Conservation (phyloP, 2,113 vertebrate genomes). For the Platysternon megacephalum region DNA sequence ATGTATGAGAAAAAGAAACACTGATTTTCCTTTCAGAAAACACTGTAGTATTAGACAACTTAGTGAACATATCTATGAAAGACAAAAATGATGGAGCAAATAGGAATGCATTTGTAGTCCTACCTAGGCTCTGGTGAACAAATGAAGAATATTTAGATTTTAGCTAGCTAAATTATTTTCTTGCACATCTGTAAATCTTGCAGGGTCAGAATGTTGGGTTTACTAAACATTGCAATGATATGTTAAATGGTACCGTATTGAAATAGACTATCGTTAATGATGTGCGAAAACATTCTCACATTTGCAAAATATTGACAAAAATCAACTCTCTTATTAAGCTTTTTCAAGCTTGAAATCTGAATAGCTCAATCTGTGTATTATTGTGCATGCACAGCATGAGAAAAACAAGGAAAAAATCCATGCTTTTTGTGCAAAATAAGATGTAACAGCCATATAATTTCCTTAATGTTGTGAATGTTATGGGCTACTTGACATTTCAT, state of each 20-base stretch:
- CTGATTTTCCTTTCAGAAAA: background rate
- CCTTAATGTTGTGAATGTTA: background rate
- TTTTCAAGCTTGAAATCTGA: background rate
- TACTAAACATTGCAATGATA: background rate
- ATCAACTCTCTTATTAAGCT: background rate
- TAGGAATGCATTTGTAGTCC: fast-evolving
- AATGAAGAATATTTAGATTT: background rate
- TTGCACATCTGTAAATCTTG: background rate
- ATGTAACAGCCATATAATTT: background rate
- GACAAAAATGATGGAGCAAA: background rate
- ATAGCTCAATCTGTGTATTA: background rate
- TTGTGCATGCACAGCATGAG: background rate
- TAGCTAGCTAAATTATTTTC: background rate
- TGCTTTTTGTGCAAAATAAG: background rate
- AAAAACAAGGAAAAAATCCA: background rate
- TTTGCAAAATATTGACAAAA: conserved; percentile 33
- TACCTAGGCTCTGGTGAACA: background rate
- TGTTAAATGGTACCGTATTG: fast-evolving
- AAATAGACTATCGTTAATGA: background rate
- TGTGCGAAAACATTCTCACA: fast-evolving
- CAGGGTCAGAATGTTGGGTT: background rate
- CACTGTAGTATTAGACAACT: background rate
- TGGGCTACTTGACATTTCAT: conserved; percentile 1
- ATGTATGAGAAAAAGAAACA: background rate
- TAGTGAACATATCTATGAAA: background rate